phyloP scores from a whole-genome alignment of 2,113 vertebrate species.

The Gadus chalcogrammus region DNA sequence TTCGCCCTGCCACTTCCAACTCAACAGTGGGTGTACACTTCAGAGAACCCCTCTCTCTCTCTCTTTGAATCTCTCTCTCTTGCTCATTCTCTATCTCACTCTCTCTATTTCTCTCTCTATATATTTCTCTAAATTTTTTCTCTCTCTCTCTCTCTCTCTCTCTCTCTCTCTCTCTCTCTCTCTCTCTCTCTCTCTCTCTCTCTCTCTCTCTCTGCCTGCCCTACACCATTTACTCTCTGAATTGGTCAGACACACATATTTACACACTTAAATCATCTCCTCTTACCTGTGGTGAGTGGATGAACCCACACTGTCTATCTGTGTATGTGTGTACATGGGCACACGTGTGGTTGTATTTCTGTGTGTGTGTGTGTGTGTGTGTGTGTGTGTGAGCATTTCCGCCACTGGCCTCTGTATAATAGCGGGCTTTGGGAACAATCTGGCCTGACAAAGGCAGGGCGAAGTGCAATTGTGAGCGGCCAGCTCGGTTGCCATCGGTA shows the following conservation, averaged over 20 bases:
- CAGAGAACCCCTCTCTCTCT: slow-evolving; percentile 46
- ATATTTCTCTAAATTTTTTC: slow-evolving; percentile 6
- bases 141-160: not conserved
- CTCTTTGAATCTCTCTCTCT: slow-evolving; percentile 42
- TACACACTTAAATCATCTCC: too few species aligned
- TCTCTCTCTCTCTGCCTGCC: not conserved
- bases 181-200: not conserved
- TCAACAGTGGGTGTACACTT: slow-evolving; percentile 61
- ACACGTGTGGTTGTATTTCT: too few species aligned
- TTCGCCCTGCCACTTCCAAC: slow-evolving; percentile 72
- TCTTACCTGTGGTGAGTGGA: too few species aligned
- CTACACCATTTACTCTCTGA: not conserved
- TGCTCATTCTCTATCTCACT: not conserved
- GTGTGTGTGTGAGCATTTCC: slow-evolving; percentile 53
- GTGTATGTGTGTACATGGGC: not conserved
- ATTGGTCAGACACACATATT: too few species aligned
- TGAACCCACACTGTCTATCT: not conserved
- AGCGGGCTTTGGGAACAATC: slow-evolving; percentile 60
- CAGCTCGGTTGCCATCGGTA: slow-evolving; percentile 68
- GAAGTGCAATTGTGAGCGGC: slow-evolving; percentile 59
- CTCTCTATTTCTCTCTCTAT: not conserved
- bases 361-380: slow-evolving; percentile 10
- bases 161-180: not conserved
- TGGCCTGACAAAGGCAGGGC: slow-evolving; percentile 39
- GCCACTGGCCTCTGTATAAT: slow-evolving; percentile 55